phyloP scores from a whole-genome alignment of 2,113 vertebrate genomes.

The Pycnonotus jocosus region DNA sequence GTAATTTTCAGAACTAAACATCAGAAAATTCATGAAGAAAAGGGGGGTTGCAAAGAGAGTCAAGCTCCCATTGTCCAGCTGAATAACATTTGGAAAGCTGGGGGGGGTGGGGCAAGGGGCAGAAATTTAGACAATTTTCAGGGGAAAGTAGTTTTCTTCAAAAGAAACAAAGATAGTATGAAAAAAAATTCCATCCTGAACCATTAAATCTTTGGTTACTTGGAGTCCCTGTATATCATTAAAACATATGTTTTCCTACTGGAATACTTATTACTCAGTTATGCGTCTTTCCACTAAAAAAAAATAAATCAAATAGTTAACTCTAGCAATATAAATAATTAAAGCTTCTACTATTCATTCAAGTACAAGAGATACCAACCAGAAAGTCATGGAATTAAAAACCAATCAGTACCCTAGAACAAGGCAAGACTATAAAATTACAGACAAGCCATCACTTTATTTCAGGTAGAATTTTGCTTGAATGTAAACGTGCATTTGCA shows the following conservation, averaged over 20 bases:
- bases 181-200: not conserved
- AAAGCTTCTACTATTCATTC: not conserved
- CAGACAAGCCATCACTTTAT: not conserved
- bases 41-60: not conserved
- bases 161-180: not conserved
- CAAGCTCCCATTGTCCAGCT: not conserved
- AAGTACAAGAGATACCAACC: not conserved
- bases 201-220: not conserved
- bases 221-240: not conserved
- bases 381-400: not conserved
- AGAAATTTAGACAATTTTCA: not conserved
- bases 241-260: not conserved
- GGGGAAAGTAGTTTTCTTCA: not conserved
- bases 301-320: not conserved
- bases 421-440: not conserved
- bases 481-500: not conserved
- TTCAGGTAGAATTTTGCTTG: not conserved
- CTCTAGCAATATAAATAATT: not conserved
- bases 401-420: not conserved
- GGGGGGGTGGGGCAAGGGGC: accelerated
- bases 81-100: not conserved
- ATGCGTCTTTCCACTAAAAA: not conserved
- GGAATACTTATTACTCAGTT: not conserved
- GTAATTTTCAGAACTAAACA: not conserved
- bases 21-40: not conserved